A percentile compares a stretch with the other conserved stretches of the same genome.
phyloP scores from a whole-genome alignment of 2,113 vertebrate genomes.

The Lathamus discolor region DNA sequence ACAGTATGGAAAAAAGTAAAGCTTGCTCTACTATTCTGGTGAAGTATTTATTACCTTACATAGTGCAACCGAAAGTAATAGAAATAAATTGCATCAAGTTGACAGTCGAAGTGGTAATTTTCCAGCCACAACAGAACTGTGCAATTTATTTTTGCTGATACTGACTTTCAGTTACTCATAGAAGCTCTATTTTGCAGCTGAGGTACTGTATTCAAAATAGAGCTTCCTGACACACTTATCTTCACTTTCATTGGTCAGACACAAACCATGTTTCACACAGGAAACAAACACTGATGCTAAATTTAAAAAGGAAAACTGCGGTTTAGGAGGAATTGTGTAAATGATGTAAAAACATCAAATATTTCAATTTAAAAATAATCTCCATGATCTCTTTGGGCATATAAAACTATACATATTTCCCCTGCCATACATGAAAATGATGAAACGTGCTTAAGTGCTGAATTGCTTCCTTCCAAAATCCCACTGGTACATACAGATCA shows the following conservation, averaged over 20 bases:
- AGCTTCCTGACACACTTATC: constrained; percentile 52
- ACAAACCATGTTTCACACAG: constrained; percentile 30
- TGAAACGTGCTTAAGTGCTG: neutral
- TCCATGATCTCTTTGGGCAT: neutral
- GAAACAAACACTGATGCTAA: neutral
- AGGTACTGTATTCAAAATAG: neutral
- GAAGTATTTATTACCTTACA: neutral
- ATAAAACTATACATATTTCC: neutral
- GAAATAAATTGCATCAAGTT: neutral
- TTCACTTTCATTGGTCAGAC: constrained; percentile 30
- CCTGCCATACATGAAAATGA: neutral
- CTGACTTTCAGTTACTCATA: neutral
- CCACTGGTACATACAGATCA: neutral
- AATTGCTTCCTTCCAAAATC: constrained; percentile 14
- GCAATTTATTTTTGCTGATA: constrained; percentile 1
- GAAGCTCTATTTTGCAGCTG: neutral
- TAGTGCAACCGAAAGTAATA: neutral
- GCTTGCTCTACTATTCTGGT: neutral
- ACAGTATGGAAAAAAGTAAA: constrained; percentile 4
- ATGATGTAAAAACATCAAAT: neutral
- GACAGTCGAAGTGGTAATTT: neutral
- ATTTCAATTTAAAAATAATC: neutral
- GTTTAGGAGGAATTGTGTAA: constrained; percentile 21
- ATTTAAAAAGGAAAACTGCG: constrained; percentile 36
- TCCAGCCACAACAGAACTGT: neutral